These are phyloP conservation scores for Octopus sinensis DNA, from an alignment of 1,140 invertebrate genomes.

Conservation along the genomic window DNA sequence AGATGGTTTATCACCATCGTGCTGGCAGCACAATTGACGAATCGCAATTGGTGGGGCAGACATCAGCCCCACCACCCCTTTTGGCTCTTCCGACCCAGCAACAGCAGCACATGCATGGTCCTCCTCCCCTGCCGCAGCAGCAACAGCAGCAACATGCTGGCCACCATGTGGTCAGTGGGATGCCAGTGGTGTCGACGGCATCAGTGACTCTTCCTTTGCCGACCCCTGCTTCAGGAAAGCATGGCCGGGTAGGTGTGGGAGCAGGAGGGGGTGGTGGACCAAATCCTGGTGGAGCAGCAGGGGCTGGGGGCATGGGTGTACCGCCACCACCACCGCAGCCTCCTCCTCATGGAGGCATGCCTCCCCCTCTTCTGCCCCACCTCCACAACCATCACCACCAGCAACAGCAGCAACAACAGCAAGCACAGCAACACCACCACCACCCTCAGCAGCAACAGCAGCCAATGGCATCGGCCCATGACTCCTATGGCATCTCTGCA, in stretches of 20 bases:
- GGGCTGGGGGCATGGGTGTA: background rate
- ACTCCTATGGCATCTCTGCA: constrained; percentile 19
- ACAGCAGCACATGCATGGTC: background rate
- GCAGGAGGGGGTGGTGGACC: no score
- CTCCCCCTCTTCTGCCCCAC: background rate
- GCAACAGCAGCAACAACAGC: background rate
- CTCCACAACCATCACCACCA: background rate
- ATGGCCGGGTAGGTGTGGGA: no score
- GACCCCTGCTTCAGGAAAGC: no score
- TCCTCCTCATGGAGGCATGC: background rate
- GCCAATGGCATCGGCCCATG: background rate
- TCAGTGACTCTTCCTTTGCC: no score
- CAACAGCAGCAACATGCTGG: background rate
- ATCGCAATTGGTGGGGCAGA: background rate
- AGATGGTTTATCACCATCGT: background rate
- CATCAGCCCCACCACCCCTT: background rate
- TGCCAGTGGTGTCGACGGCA: no score
- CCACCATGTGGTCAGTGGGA: no score
- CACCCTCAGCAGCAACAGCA: constrained; percentile 11
- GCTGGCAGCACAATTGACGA: background rate
- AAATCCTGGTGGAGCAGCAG: no score
- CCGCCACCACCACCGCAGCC: constrained; percentile 2
- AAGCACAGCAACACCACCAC: background rate
- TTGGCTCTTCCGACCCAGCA: background rate
- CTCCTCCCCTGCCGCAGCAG: background rate